Base-by-base conservation (phyloP, 1,140 invertebrate genomes). In the Drosophila ficusphila region DNA sequence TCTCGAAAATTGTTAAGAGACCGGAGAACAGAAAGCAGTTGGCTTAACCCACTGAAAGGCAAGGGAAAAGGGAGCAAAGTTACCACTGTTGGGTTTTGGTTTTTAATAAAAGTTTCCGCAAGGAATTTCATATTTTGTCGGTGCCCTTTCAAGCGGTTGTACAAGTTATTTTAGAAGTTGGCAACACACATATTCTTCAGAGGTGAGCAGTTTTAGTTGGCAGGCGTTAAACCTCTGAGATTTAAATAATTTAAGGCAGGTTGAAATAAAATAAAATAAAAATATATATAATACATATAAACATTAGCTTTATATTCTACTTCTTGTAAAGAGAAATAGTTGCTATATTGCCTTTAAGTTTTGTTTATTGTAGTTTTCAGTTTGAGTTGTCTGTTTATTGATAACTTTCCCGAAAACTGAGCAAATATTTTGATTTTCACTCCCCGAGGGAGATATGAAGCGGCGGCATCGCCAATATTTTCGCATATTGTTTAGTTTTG, bases 1-100 rank as follows among this genome's bases (percentile, higher is more conserved):
- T 42, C 51, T 56, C 25, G 51, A 74, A 73, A 65, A 74, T 74
- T 74, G 70, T 48, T 74, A 57, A 42, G 58, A 51, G 69, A 64
- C 71, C 68, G 49, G 41, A 25, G 21, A 23, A 19, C 38, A 21
- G 9, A 41, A 11, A 21, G 48, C 65, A 34, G 25, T 7, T 23
- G 52, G 12, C 34, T 33, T 39, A 25, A 7, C 8, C 42, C 25
- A 11, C n/a, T 9, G 36, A 19, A 31, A 4, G 14, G 14, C 46
- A 31, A 4, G 31, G 12, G 9, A 41, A 42, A 19, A 16, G 27
- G 27, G 11, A 29, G n/a, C 21, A 16, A 19, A 25, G 19, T 23
- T 19, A 8, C n/a, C 4, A 29, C 12, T 14, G 34, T 64, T 53
- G 21, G 2, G 3, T 19, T 67, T 64, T n/a, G 27, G 60, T 42